phyloP scores from a whole-genome alignment of 2,797 vertebrate genomes.

The Ptychadena robeensis region DNA sequence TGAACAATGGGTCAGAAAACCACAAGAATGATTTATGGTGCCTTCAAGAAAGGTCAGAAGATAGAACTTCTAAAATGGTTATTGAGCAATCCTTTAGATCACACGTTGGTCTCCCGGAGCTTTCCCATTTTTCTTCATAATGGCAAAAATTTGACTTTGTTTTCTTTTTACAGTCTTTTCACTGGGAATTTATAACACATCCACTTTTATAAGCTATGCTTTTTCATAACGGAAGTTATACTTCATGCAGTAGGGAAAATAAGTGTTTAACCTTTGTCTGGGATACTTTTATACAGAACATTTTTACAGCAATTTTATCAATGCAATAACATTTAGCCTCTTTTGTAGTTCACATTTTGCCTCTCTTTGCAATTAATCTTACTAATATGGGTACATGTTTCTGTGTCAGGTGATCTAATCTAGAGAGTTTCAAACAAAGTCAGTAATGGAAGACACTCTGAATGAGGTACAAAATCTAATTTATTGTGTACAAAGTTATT shows the following conservation, averaged over 20 bases:
- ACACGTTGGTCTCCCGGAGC: background rate
- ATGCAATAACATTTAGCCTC: background rate
- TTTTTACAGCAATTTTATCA: background rate
- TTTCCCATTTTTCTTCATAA: background rate
- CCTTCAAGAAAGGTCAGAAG: background rate
- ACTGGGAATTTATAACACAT: background rate
- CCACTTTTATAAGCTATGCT: background rate
- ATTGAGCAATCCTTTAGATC: background rate
- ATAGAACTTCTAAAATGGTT: conserved; percentile 8
- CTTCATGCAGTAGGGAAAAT: background rate
- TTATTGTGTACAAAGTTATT: too few relatives aligned
- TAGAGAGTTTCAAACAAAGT: too few relatives aligned
- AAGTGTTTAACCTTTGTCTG: background rate
- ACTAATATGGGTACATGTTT: too few relatives aligned
- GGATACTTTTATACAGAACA: background rate
- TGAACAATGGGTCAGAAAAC: conserved; percentile 5
- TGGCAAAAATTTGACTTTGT: background rate
- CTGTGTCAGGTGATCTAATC: too few relatives aligned
- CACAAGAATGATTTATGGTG: background rate
- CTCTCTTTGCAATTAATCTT: too few relatives aligned
- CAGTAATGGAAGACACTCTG: too few relatives aligned
- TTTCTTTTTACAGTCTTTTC: background rate
- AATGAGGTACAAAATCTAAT: too few relatives aligned
- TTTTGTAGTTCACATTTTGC: too few relatives aligned
- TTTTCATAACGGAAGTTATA: background rate